phyloP scores from a whole-genome alignment of 2,888 invertebrate species.

The Hydriomena furcata region DNA sequence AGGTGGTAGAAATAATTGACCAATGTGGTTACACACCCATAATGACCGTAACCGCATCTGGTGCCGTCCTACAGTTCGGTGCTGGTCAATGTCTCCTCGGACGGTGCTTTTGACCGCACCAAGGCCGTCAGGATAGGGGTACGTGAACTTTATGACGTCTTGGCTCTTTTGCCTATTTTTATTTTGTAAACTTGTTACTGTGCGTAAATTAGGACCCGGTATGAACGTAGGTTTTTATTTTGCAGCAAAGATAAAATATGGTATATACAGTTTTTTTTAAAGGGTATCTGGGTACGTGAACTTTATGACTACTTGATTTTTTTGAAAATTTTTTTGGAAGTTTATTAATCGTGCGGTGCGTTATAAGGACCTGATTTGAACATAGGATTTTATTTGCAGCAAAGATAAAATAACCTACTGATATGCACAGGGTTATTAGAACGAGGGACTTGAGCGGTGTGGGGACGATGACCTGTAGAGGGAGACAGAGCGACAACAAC shows the following conservation, averaged over 20 bases:
- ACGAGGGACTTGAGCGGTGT: constrained; percentile 69
- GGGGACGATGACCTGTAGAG: constrained; percentile 78
- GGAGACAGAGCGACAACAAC: constrained; percentile 80
- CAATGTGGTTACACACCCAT: constrained; percentile 64
- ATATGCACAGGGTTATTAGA: constrained; percentile 74
- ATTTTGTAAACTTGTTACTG: constrained; percentile 10
- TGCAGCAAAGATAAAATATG: constrained; percentile 51
- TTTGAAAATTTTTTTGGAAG: constrained; percentile 11
- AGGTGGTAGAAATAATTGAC: constrained; percentile 68
- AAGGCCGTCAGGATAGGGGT: constrained; percentile 73
- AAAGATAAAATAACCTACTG: constrained; percentile 53
- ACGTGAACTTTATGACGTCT: constrained; percentile 60
- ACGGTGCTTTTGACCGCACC: constrained; percentile 71
- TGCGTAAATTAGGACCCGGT: constrained; percentile 7
- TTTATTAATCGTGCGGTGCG: too few species aligned
- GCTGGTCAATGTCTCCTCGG: constrained; percentile 71
- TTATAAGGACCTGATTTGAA: constrained; percentile 8
- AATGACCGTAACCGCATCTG: constrained; percentile 61
- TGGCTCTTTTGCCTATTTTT: constrained; percentile 35
- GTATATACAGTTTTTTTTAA: constrained; percentile 67
- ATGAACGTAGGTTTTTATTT: constrained; percentile 11
- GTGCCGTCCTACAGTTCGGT: constrained; percentile 47
- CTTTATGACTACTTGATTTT: too few species aligned
- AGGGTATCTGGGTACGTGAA: too few species aligned
- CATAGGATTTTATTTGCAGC: constrained; percentile 34